Evolutionary conservation across 2,797 vertebrate genomes (phyloP), one percentile per base, ranked within the genome.

Genomic region (Artibeus jamaicensis): DNA sequence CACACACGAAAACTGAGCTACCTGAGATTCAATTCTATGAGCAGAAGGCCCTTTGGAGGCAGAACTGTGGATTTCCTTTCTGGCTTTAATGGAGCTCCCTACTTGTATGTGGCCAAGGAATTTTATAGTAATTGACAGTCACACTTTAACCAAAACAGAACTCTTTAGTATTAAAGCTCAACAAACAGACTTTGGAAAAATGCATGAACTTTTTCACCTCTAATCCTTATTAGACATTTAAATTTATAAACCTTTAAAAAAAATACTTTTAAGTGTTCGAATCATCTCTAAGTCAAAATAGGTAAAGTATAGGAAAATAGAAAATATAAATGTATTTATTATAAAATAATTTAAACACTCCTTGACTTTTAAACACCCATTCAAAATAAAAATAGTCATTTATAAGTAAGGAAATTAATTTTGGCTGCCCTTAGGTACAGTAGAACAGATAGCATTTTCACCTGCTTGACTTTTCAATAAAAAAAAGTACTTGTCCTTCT

Each of bases 111-210:
- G 48, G 24, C 6, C 37, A 73, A 83, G 24, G 42, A 55, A 78
- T 81, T 88, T 67, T 67, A 83, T 24, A 74, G 71, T 19, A 94
- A 88, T 8, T 0, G 2, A 74, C 39, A 88, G 34, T 19, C 77
- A 81, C 37, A 74, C 46, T 91, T 79, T 44, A 93, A 89, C 21
- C 89, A 53, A 96, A 94, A 74, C 24, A 78, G 42, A 96, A 89
- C 18, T 74, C 67, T 81, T 84, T 53, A 88, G 55, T 34, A 89
- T 53, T 21, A 84, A 57, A 93, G 32, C 32, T 9, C 78, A 68
- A 29, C 18, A 82, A 65, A 88, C 9, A 34, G 81, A 91, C 32
- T 53, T 2, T n/a, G 26, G 55, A 15, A 82, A 55, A 32, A 62
- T 26, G 14, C 6, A 9, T 9, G n/a, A 37, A 44, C n/a, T 12